Percentiles rank a stretch among this genome's conserved stretches.
Evolutionary conservation across 2,797 vertebrate species (phyloP).

Genomic region (Fistularia tabacaria): DNA sequence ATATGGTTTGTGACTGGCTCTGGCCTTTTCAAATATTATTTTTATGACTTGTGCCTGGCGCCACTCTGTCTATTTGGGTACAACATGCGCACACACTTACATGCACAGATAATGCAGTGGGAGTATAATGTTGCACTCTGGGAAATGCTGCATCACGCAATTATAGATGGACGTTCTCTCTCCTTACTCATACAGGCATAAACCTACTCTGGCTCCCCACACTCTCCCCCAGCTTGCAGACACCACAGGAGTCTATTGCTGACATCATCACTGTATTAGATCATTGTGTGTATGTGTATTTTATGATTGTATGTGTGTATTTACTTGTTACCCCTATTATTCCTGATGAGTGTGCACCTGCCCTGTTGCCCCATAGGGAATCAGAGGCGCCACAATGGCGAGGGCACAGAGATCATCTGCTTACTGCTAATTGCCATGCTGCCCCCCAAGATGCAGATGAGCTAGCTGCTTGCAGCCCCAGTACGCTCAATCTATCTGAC

Average conservation of each 20-base stretch:
- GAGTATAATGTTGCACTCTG: constrained; percentile 72
- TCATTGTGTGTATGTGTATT: constrained; percentile 37
- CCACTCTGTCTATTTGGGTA: constrained; percentile 77
- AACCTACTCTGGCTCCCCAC: constrained; percentile 28
- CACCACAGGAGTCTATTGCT: constrained; percentile 68
- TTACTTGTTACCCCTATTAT: constrained; percentile 54
- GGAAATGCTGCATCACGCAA: constrained; percentile 70
- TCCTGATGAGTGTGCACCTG: constrained; percentile 78
- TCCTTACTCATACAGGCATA: constrained; percentile 34
- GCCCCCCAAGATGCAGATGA: constrained; percentile 65
- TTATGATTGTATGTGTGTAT: constrained; percentile 37
- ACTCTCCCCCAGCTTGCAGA: constrained; percentile 30
- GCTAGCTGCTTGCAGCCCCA: constrained; percentile 26
- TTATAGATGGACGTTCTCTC: constrained; percentile 46
- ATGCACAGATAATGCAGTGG: constrained; percentile 52
- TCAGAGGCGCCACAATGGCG: constrained; percentile 72
- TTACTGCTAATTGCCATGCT: constrained; percentile 76
- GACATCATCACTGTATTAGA: constrained; percentile 82
- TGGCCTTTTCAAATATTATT: constrained; percentile 62
- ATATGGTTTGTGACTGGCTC: constrained; percentile 20
- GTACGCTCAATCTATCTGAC: constrained; percentile 37
- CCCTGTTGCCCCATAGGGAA: constrained; percentile 70
- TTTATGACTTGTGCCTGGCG: constrained; percentile 79
- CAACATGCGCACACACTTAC: constrained; percentile 24
- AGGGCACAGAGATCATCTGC: constrained; percentile 75